Evolutionary conservation across 2,797 vertebrate genomes (phyloP).

Genomic region (Sparus aurata): DNA sequence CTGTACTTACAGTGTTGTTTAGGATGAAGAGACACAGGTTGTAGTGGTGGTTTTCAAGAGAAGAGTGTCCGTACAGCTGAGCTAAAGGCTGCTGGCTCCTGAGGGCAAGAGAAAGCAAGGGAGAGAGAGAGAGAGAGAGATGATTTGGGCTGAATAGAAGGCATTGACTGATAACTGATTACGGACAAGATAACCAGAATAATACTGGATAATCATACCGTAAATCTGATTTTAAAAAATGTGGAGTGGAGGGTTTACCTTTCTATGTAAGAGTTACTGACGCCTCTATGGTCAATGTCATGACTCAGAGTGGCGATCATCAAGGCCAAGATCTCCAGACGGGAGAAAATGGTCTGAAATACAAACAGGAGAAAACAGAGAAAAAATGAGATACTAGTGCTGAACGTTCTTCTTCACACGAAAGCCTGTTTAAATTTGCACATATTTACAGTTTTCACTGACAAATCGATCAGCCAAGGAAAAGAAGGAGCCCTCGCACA

Average conservation of each 20-base stretch:
- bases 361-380: constrained; percentile 12
- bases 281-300: constrained; percentile 92
- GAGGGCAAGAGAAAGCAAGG: background rate
- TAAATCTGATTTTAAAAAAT: background rate
- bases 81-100: constrained; percentile 78
- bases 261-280: constrained; percentile 93
- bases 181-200: background rate
- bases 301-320: constrained; percentile 93
- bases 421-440: background rate
- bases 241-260: constrained; percentile 74
- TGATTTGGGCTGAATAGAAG: background rate
- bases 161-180: background rate
- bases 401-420: background rate
- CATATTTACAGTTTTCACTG: background rate
- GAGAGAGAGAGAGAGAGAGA: background rate
- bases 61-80: constrained; percentile 77
- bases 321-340: constrained; percentile 89
- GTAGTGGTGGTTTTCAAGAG: constrained; percentile 79
- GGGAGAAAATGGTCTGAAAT: constrained; percentile 86
- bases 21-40: constrained; percentile 78
- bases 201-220: background rate
- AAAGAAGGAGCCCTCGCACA: background rate
- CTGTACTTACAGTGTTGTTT: constrained; percentile 69
- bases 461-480: background rate
- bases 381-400: background rate